These are phyloP conservation scores for Antennarius striatus DNA, from an alignment of 2,113 vertebrate genomes.

Conservation along the genomic window DNA sequence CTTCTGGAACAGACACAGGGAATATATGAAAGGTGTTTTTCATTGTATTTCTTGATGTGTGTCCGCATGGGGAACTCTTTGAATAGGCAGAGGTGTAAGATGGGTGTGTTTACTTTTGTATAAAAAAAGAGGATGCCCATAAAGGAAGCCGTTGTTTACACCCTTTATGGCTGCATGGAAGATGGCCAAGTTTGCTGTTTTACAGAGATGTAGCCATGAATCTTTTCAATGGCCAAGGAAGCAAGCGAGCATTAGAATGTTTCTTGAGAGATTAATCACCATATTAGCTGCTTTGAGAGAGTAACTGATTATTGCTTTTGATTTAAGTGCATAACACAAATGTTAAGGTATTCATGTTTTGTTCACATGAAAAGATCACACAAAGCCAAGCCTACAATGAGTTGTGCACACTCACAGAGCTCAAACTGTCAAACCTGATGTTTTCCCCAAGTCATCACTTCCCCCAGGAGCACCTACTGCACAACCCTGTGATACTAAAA, in stretches of 20 bases:
- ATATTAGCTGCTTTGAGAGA: slow-evolving; percentile 52
- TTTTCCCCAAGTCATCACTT: slow-evolving; percentile 40
- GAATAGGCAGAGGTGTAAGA: slow-evolving; percentile 5
- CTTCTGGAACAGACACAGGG: slow-evolving; percentile 20
- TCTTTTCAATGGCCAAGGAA: slow-evolving; percentile 28
- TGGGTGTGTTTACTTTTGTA: slow-evolving; percentile 29
- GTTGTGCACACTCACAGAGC: slow-evolving; percentile 29
- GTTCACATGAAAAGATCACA: slow-evolving; percentile 39
- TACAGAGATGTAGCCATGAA: slow-evolving; percentile 49
- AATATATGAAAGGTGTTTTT: slow-evolving; percentile 29
- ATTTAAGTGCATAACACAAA: slow-evolving; percentile 50
- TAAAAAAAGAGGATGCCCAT: slow-evolving; percentile 32
- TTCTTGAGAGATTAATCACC: slow-evolving; percentile 56
- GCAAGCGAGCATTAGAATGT: slow-evolving; percentile 48
- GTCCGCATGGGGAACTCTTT: background rate
- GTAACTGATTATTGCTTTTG: slow-evolving; percentile 54
- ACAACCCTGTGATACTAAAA: slow-evolving; percentile 45
- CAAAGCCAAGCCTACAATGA: slow-evolving; percentile 35
- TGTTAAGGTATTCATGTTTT: slow-evolving; percentile 51
- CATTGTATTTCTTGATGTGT: background rate
- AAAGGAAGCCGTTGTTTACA: slow-evolving; percentile 38
- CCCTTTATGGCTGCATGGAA: slow-evolving; percentile 46
- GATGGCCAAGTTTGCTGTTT: slow-evolving; percentile 42
- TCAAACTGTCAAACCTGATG: slow-evolving; percentile 56
- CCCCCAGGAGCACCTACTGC: slow-evolving; percentile 32